Evolutionary conservation across 2,888 invertebrate genomes (phyloP).

Genomic region (Tipula lateralis): DNA sequence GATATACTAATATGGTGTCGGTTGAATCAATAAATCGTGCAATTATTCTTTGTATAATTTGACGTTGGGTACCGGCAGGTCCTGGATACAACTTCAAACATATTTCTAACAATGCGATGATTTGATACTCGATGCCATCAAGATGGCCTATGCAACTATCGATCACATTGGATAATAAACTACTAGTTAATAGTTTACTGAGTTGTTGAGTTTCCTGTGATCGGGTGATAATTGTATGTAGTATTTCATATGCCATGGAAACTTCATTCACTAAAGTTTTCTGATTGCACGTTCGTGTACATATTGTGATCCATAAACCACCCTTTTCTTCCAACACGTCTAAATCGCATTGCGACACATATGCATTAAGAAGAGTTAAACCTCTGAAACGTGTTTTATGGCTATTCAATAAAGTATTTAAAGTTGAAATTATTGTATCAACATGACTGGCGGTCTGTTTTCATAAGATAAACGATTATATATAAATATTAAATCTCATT

Average conservation of each 20-base stretch:
- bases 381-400: conserved; percentile 37
- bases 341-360: conserved; percentile 38
- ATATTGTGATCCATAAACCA: conserved; percentile 38
- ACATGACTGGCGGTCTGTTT: conserved; percentile 32
- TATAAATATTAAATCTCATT: too few species aligned
- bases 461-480: too few species aligned
- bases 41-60: conserved; percentile 39
- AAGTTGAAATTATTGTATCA: conserved; percentile 35
- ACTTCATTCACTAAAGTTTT: conserved; percentile 35
- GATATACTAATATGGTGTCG: conserved; percentile 36
- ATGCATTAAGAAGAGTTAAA: conserved; percentile 37
- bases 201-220: conserved; percentile 40
- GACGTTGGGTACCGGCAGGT: conserved; percentile 39
- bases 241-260: conserved; percentile 36
- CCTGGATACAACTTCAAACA: conserved; percentile 41
- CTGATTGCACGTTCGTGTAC: conserved; percentile 39
- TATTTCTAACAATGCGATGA: conserved; percentile 40
- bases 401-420: conserved; percentile 39
- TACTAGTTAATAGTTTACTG: conserved; percentile 38
- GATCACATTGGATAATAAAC: conserved; percentile 39
- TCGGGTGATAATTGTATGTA: conserved; percentile 33
- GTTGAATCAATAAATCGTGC: conserved; percentile 38
- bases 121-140: conserved; percentile 35
- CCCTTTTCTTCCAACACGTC: conserved; percentile 39
- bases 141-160: conserved; percentile 37